Evolutionary conservation across 2,888 invertebrate genomes (phyloP), one percentile per base, ranked within the genome.

Genomic region (Nomada lathburiana): DNA sequence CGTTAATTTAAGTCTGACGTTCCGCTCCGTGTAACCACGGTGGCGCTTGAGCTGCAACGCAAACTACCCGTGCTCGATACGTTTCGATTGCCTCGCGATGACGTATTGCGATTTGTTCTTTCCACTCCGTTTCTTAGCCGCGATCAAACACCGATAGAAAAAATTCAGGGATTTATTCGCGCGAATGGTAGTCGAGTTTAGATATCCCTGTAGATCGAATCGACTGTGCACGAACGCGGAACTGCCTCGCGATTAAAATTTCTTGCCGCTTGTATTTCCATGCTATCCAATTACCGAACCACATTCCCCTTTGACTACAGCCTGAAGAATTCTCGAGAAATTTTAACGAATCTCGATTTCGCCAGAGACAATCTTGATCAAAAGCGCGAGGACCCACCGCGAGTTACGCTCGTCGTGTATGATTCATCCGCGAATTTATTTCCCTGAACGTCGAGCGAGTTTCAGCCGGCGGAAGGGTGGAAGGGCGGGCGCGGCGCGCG

Each of bases 1-100:
- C 71, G 86, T 82, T 86, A 76, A 86, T 90, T 90, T 80, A 79
- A 86, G 76, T 84, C 77, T 79, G 84, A 78, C 68, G 77, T 26
- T 10, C 73, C 55, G 55, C 70, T 29, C 75, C 64, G 82, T 65
- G 64, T 74, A 76, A 81, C 77, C 29, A 65, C 36, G 26, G 18
- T 62, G 60, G 64, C 23, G 60, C 63, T 16, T 3, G 47, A 47
- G 11, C 16, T 16, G 47, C 47, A 36, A 36, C 36, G 36, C 36
- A 36, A 5, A 7, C 36, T 36, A 36, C 36, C 36, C 36, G 36
- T n/a, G 13, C 52, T n/a, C 16, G 52, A 47, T 60, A 62, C 29
- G 47, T 62, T 50, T 42, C 42, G 16, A 47, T 75, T 5, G 5
- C 20, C 1, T 5, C 36, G 26, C 29, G 29, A 60, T 20, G 53